Evolutionary conservation across 2,797 vertebrate genomes (phyloP).

Genomic region (Lutjanus argentimaculatus): DNA sequence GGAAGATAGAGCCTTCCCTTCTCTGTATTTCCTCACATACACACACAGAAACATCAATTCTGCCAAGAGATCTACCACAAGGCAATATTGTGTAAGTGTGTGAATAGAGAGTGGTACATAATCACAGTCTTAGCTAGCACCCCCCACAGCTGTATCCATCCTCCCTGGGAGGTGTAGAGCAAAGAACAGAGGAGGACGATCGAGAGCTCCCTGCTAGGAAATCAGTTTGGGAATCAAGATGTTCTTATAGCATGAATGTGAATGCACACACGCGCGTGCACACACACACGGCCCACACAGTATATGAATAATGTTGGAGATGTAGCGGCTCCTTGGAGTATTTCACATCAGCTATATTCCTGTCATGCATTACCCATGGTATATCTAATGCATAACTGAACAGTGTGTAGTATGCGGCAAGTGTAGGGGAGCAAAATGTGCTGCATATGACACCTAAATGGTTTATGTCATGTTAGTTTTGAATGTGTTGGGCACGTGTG

Average conservation of each 20-base stretch:
- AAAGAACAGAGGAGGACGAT: slow-evolving; percentile 21
- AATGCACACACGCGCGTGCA: slow-evolving; percentile 14
- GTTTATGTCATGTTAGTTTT: slow-evolving; percentile 56
- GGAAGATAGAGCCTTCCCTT: slow-evolving; percentile 14
- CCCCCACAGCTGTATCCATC: slow-evolving; percentile 31
- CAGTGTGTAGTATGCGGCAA: slow-evolving; percentile 44
- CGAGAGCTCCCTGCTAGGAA: slow-evolving; percentile 36
- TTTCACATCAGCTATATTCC: slow-evolving; percentile 53
- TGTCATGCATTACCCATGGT: slow-evolving; percentile 78
- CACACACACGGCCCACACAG: slow-evolving; percentile 32
- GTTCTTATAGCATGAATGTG: slow-evolving; percentile 34
- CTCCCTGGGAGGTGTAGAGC: slow-evolving; percentile 36
- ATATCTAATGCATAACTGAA: slow-evolving; percentile 72
- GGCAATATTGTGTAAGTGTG: slow-evolving; percentile 36
- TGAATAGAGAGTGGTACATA: slow-evolving; percentile 50
- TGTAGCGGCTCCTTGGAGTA: slow-evolving; percentile 53
- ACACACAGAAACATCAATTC: slow-evolving; percentile 1
- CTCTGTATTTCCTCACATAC: slow-evolving; percentile 5
- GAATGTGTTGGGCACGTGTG: slow-evolving; percentile 11
- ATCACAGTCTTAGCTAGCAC: slow-evolving; percentile 41
- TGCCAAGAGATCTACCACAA: slow-evolving; percentile 43
- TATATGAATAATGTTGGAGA: slow-evolving; percentile 60
- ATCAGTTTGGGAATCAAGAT: slow-evolving; percentile 53
- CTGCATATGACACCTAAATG: slow-evolving; percentile 49
- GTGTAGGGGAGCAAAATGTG: slow-evolving; percentile 53